Conservation (phyloP, 2,113 vertebrate genomes). For the Gasterosteus nipponicus region DNA sequence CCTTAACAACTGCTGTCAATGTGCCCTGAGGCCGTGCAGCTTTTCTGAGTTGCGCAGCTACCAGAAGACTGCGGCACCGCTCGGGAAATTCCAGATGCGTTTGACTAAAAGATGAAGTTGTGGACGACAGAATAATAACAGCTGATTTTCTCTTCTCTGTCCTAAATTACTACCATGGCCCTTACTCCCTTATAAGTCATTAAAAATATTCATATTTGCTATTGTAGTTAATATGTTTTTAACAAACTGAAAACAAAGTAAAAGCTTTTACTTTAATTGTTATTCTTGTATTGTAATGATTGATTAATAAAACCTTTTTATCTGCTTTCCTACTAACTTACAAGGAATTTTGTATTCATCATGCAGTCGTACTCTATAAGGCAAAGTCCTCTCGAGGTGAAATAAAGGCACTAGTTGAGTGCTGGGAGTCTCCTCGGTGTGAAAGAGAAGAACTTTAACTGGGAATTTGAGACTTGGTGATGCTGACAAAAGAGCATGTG, state of each 20-base stretch:
- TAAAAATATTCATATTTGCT: constrained; percentile 25
- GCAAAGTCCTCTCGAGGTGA: not conserved
- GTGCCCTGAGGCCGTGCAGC: constrained; percentile 38
- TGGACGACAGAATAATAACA: constrained; percentile 53
- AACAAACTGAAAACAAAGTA: not conserved
- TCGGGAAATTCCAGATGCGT: constrained; percentile 73
- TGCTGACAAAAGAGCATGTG: constrained; percentile 59
- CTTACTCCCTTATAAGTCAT: constrained; percentile 17
- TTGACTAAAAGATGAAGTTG: constrained; percentile 67
- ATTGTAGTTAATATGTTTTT: not conserved
- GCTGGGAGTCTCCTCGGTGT: not conserved
- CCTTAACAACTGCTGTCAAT: constrained; percentile 58
- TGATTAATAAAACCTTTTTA: too few species aligned
- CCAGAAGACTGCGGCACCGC: constrained; percentile 31
- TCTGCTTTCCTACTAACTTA: not conserved
- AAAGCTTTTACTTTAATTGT: not conserved
- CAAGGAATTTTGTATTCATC: not conserved
- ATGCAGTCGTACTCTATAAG: not conserved
- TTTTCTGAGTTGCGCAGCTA: constrained; percentile 38
- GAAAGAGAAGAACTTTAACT: constrained; percentile 31
- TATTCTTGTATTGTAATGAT: not conserved
- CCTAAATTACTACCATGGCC: constrained; percentile 44
- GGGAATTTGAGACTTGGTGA: constrained; percentile 53
- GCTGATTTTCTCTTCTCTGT: constrained; percentile 52
- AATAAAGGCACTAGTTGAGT: not conserved